These are phyloP conservation scores for Acanthisitta chloris DNA, from an alignment of 2,113 vertebrate genomes.

Conservation along the genomic window DNA sequence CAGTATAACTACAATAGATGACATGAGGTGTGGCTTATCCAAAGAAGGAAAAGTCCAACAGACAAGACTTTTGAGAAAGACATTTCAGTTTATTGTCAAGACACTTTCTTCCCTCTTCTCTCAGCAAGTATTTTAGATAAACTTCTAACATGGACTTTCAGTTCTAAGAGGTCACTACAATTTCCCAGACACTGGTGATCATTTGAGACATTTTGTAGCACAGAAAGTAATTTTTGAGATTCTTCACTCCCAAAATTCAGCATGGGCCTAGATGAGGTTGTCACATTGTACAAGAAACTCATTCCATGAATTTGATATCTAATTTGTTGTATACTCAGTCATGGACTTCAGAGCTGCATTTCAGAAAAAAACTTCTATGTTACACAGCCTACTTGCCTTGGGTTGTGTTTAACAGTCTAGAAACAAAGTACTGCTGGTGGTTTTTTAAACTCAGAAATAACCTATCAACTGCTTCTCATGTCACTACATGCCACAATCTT, in stretches of 20 bases:
- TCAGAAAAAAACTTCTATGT: background rate
- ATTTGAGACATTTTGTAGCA: background rate
- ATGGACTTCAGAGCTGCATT: background rate
- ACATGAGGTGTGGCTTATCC: conserved; percentile 80
- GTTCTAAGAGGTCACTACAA: background rate
- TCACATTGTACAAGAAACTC: background rate
- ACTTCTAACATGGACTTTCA: background rate
- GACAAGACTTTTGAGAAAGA: background rate
- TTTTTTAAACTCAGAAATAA: background rate
- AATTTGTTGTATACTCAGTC: background rate
- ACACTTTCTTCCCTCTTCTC: background rate
- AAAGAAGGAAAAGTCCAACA: conserved; percentile 35
- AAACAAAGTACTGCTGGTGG: background rate
- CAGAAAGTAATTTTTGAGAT: background rate
- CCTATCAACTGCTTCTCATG: background rate
- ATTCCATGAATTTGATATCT: background rate
- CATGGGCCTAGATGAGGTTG: background rate
- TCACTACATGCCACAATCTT: background rate
- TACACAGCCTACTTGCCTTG: background rate
- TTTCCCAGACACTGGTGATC: background rate
- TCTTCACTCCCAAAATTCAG: background rate
- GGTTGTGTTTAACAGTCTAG: background rate
- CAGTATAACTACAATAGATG: conserved; percentile 79
- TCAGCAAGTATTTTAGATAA: background rate
- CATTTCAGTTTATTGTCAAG: background rate